Evolutionary conservation across 2,797 vertebrate genomes (phyloP), one percentile per base, ranked within the genome.

Genomic region (Sciurus vulgaris): DNA sequence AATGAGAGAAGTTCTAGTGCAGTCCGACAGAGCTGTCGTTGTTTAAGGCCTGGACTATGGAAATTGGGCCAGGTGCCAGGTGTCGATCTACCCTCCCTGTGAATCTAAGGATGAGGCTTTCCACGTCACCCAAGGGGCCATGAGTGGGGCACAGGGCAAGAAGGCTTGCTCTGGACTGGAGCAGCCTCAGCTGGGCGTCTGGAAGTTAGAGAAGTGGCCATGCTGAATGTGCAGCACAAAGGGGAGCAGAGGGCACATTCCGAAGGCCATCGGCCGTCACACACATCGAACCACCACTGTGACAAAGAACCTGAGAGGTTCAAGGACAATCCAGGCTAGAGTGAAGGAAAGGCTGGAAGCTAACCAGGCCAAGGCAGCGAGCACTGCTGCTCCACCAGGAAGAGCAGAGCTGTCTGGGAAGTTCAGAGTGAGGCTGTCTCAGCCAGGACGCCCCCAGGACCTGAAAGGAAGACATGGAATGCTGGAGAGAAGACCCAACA

Each of bases 301-400:
- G 56, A 12, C 14, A 89, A 81, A 38, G 18, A 84, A 13, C 54
- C 65, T 28, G 20, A 44, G 51, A 56, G 51, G 30, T 3, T 10
- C 1, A 38, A n/a, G 72, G 59, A 47, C 49, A 79, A 65, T 8
- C 49, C 35, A 51, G 56, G 56, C 59, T 14, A 14, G 47, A 7
- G 22, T 0, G 3, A 41, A 30, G 63, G 63, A 28, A n/a, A 28
- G 26, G 0, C 38, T 18, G 15, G 74, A 26, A 49, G 81, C 35
- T 7, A n/a, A 11, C 26, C 2, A 14, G 0, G 0, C 10, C 18
- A 4, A 15, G 2, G 4, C 47, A 33, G 28, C 59, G 17, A 0
- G 17, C 14, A 3, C 18, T 20, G 65, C 24, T 3, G 54, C 5
- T 10, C 7, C 11, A 5, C 44, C 12, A 20, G 22, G 26, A 33